Conservation (phyloP, 2,113 vertebrate genomes). For the Apaloderma vittatum region DNA sequence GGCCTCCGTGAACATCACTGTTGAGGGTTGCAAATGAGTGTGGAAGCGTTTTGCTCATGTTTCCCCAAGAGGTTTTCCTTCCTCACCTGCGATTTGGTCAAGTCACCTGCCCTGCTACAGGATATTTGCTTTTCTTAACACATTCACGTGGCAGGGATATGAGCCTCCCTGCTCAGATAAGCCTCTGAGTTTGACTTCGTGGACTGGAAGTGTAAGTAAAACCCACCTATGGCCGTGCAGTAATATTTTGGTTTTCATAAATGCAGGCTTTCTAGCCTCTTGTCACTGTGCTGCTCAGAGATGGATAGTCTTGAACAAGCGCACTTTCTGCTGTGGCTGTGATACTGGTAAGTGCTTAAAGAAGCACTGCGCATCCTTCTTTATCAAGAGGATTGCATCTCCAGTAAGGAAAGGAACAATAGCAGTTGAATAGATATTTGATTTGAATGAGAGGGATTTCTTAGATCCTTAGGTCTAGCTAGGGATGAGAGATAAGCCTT, state of each 20-base stretch:
- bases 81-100: neutral
- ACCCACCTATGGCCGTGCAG: neutral
- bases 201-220: neutral
- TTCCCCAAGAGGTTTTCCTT: neutral
- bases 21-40: neutral
- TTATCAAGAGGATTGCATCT: constrained; percentile 50
- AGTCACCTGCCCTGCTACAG: neutral
- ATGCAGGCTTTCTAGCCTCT: neutral
- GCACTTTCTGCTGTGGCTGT: neutral
- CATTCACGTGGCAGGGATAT: neutral
- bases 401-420: constrained; percentile 26
- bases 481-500: constrained; percentile 25
- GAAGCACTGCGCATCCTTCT: neutral
- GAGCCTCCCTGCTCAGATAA: constrained; percentile 15
- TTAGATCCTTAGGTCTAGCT: neutral
- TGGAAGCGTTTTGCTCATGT: neutral
- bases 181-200: neutral
- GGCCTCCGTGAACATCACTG: neutral
- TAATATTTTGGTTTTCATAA: neutral
- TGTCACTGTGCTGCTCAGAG: neutral
- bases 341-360: neutral
- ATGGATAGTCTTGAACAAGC: neutral
- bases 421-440: constrained; percentile 1
- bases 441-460: constrained; percentile 57
- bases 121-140: fast-evolving